Conservation (phyloP, 2,888 invertebrate genomes). For the Sminthurides aquaticus region DNA sequence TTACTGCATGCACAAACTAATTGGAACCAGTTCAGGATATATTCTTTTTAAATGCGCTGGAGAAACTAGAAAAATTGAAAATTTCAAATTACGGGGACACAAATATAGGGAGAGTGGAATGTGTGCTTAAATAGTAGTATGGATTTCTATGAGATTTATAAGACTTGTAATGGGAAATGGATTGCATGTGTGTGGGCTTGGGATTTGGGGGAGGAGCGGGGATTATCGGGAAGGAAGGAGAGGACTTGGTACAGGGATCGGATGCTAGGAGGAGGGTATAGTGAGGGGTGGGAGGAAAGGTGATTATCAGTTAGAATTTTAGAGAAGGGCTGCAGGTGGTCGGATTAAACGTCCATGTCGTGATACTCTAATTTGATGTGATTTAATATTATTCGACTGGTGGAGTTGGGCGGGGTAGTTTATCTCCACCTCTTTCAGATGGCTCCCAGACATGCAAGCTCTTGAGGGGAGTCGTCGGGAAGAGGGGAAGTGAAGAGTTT, state of each 20-base stretch:
- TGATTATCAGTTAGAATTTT: constrained; percentile 20
- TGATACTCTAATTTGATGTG: constrained; percentile 24
- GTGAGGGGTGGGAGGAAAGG: not conserved
- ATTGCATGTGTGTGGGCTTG: too few species aligned
- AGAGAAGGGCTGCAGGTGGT: constrained; percentile 22
- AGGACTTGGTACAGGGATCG: too few species aligned
- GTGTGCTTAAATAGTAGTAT: too few species aligned
- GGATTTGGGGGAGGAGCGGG: too few species aligned
- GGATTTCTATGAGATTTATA: too few species aligned
- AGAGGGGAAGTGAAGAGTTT: not conserved
- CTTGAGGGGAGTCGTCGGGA: not conserved
- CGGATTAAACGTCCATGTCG: constrained; percentile 12
- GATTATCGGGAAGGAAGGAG: too few species aligned
- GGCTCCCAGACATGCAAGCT: constrained; percentile 13
- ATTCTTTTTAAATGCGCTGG: not conserved
- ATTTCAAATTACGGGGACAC: not conserved
- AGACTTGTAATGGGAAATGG: too few species aligned
- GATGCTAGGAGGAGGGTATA: too few species aligned
- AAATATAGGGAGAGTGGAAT: too few species aligned
- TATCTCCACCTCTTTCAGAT: constrained; percentile 11
- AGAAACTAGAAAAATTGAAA: too few species aligned
- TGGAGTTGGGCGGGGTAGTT: not conserved
- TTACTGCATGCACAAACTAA: not conserved
- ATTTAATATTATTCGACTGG: constrained; percentile 13
- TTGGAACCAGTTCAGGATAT: not conserved